Conservation (phyloP, 2,113 vertebrate genomes). For the Bagarius yarrelli region DNA sequence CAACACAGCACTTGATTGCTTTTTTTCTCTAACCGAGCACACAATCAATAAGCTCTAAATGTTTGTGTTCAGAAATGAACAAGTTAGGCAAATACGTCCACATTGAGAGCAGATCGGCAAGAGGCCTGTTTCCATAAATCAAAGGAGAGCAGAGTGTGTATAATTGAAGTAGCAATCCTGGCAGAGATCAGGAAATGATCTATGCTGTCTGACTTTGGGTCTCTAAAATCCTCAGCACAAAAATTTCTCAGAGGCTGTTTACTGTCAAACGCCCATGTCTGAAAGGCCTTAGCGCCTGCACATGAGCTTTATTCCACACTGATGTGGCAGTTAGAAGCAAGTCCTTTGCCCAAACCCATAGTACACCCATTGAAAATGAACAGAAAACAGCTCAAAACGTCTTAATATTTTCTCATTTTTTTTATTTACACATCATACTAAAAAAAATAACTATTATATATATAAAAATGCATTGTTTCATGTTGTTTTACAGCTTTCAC, state of each 20-base stretch:
- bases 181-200: slow-evolving; percentile 15
- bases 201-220: background rate
- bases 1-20: slow-evolving; percentile 37
- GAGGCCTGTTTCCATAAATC: slow-evolving; percentile 46
- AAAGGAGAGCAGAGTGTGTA: slow-evolving; percentile 38
- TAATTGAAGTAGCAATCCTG: background rate
- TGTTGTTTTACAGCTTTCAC: slow-evolving; percentile 38
- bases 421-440: background rate
- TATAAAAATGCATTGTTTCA: too few relatives aligned
- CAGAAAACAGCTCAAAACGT: slow-evolving; percentile 27
- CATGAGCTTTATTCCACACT: slow-evolving; percentile 28
- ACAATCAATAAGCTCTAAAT: background rate
- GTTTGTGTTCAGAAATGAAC: background rate
- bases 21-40: slow-evolving; percentile 35
- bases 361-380: background rate
- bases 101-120: slow-evolving; percentile 24
- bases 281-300: background rate
- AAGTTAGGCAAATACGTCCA: slow-evolving; percentile 20
- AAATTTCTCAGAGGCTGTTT: slow-evolving; percentile 26
- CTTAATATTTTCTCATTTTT: background rate
- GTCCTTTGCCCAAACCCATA: slow-evolving; percentile 25
- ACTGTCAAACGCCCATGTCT: background rate
- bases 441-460: too few relatives aligned
- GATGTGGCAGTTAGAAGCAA: background rate
- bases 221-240: background rate